These are phyloP conservation scores for Bombus superbus DNA, from an alignment of 1,140 invertebrate species.

Conservation along the genomic window DNA sequence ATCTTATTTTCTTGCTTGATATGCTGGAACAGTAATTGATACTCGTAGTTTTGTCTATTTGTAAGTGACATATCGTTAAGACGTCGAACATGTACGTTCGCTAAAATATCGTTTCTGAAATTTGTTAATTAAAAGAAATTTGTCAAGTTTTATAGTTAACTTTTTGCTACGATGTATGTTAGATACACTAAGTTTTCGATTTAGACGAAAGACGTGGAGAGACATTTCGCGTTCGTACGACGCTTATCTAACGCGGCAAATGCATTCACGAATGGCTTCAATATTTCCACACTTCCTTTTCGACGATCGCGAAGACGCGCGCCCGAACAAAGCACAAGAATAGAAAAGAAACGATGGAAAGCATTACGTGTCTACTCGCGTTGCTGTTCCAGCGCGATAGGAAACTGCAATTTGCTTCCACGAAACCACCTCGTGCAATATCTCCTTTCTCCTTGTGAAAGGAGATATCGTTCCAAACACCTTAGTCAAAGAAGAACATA, in stretches of 20 bases:
- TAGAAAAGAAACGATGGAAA: conserved; percentile 16
- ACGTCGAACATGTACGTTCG: no score
- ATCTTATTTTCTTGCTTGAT: no score
- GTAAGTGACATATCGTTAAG: no score
- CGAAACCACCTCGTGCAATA: neutral
- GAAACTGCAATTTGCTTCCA: conserved; percentile 11
- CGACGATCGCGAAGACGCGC: neutral
- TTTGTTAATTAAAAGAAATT: no score
- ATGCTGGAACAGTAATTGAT: no score
- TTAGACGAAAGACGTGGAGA: neutral
- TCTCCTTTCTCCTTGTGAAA: neutral
- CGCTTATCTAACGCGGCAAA: neutral
- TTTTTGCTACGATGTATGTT: neutral
- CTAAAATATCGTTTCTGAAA: no score
- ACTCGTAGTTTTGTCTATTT: no score
- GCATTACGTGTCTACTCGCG: conserved; percentile 16
- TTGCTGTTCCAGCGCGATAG: conserved; percentile 4
- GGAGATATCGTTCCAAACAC: neutral
- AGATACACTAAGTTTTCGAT: neutral
- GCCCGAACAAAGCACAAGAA: neutral
- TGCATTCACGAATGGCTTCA: neutral
- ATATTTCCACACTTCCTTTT: conserved; percentile 10
- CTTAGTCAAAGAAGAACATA: neutral
- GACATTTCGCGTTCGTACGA: neutral
- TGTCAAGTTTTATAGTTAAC: no score